A percentile compares a stretch with the other conserved stretches of the same genome.
phyloP scores from a whole-genome alignment of 1,140 invertebrate genomes.

The Tetraneura akinire region DNA sequence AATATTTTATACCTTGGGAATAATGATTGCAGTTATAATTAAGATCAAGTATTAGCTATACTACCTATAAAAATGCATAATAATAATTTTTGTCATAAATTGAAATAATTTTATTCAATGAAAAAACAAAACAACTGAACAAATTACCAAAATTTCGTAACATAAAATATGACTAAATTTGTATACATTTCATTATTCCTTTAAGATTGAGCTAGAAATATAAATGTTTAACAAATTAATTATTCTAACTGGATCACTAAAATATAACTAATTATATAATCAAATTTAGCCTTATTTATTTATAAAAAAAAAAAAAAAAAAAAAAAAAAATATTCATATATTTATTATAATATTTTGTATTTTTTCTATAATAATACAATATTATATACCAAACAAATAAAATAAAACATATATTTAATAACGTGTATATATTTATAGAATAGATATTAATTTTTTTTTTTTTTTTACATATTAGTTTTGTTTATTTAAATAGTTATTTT shows the following conservation, averaged over 20 bases:
- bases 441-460: too few relatives aligned
- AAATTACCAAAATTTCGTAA: not conserved
- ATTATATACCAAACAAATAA: not conserved
- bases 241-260: constrained; percentile 11
- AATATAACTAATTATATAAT: not conserved
- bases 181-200: not conserved
- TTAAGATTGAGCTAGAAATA: constrained; percentile 28
- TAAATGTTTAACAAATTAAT: not conserved
- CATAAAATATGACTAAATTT: constrained; percentile 31
- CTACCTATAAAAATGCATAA: too few relatives aligned
- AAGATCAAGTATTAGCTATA: too few relatives aligned
- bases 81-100: not conserved
- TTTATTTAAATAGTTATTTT: too few relatives aligned
- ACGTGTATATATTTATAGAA: constrained; percentile 4
- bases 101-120: constrained; percentile 24
- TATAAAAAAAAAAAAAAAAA: not conserved
- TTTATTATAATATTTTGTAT: not conserved
- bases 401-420: not conserved
- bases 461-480: too few relatives aligned
- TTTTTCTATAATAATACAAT: not conserved
- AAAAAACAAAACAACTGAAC: not conserved
- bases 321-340: too few relatives aligned
- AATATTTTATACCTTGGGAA: too few relatives aligned
- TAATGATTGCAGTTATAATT: too few relatives aligned
- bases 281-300: constrained; percentile 18